These are phyloP conservation scores for Zeus faber DNA, from an alignment of 2,113 vertebrate species.

Conservation along the genomic window DNA sequence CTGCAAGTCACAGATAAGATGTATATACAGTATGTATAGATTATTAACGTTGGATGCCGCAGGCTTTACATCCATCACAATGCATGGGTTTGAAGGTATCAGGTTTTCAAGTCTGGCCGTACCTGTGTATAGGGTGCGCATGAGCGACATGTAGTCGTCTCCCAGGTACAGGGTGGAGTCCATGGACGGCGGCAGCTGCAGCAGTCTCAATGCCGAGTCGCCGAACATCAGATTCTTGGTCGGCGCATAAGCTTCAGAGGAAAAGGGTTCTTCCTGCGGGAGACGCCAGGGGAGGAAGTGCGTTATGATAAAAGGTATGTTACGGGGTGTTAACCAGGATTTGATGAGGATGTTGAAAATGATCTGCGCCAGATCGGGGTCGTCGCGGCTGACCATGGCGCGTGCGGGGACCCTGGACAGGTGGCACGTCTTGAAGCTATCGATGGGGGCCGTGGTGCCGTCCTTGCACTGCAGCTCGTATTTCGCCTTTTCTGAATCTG, in stretches of 20 bases:
- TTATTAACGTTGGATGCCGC: too few species aligned
- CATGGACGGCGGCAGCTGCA: slow-evolving; percentile 67
- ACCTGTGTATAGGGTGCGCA: slow-evolving; percentile 77
- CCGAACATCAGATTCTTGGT: slow-evolving; percentile 85
- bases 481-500: slow-evolving; percentile 55
- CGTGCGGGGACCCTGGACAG: slow-evolving; percentile 79
- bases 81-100: neutral
- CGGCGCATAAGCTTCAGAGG: slow-evolving; percentile 55
- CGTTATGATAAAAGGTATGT: too few species aligned
- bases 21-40: too few species aligned
- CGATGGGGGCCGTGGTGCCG: slow-evolving; percentile 65
- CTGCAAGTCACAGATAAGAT: too few species aligned
- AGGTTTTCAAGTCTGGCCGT: slow-evolving; percentile 9
- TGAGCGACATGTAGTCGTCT: slow-evolving; percentile 55
- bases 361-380: slow-evolving; percentile 50
- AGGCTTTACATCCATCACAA: neutral
- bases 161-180: slow-evolving; percentile 82
- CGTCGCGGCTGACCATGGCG: slow-evolving; percentile 77
- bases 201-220: slow-evolving; percentile 71
- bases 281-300: too few species aligned
- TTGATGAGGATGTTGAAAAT: slow-evolving; percentile 75
- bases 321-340: slow-evolving; percentile 45
- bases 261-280: too few species aligned
- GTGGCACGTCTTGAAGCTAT: slow-evolving; percentile 74
- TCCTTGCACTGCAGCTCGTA: slow-evolving; percentile 87